Evolutionary conservation across 2,888 invertebrate genomes (phyloP).

Genomic region (Parapristionchus giblindavisi): DNA sequence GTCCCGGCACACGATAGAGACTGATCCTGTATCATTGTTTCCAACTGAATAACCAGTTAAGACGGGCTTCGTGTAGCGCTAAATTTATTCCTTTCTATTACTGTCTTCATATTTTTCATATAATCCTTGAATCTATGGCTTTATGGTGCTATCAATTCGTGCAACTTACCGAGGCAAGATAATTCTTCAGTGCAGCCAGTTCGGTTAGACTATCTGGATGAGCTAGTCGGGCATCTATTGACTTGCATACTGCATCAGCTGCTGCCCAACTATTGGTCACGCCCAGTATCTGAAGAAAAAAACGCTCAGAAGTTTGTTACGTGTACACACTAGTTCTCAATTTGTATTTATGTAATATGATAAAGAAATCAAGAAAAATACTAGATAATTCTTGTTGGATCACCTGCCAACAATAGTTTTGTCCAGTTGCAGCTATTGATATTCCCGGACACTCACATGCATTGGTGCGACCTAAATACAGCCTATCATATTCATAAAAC

Average conservation of each 20-base stretch:
- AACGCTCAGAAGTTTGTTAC: too few species aligned
- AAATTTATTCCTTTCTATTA: not conserved
- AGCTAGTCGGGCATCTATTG: slow-evolving; percentile 55
- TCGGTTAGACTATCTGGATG: slow-evolving; percentile 40
- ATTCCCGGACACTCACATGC: slow-evolving; percentile 46
- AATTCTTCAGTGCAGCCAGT: slow-evolving; percentile 37
- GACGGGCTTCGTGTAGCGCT: slow-evolving; percentile 47
- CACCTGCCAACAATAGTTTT: slow-evolving; percentile 49
- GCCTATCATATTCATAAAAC: too few species aligned
- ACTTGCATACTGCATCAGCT: slow-evolving; percentile 52
- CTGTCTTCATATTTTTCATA: not conserved
- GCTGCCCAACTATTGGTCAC: slow-evolving; percentile 45
- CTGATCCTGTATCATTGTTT: slow-evolving; percentile 49
- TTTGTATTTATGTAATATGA: too few species aligned
- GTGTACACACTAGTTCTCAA: too few species aligned
- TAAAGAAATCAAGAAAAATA: too few species aligned
- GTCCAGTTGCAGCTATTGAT: slow-evolving; percentile 42
- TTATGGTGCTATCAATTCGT: too few species aligned
- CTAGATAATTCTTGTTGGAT: too few species aligned
- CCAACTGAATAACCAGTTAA: slow-evolving; percentile 58
- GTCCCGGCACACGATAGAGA: slow-evolving; percentile 54
- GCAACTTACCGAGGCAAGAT: slow-evolving; percentile 40
- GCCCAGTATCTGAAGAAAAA: too few species aligned
- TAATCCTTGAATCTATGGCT: too few species aligned
- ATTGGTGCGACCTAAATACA: too few species aligned